Evolutionary conservation across 2,797 vertebrate genomes (phyloP), one percentile per base, ranked within the genome.

Genomic region (Pseudopleuronectes americanus): DNA sequence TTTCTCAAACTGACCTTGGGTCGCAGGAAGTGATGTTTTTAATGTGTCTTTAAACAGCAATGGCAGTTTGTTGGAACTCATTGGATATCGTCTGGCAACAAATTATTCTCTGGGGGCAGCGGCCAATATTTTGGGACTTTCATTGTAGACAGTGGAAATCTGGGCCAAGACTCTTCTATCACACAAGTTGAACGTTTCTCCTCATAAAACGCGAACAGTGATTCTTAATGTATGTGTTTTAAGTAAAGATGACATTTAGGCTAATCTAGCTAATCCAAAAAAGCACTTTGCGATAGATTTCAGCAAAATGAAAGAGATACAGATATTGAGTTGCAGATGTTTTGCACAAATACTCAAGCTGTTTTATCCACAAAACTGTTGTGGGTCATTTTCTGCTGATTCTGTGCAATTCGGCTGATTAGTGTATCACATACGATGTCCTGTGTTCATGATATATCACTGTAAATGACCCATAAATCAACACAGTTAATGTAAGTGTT

Each of bases 401-500:
- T 45, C 16, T 19, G 1, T 45, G 43, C 43, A 45, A 8, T 19
- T 8, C 12, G 36, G 4, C 21, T 52, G 6, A 54, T 26, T 4
- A 24, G 4, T 17, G 52, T 28, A 19, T 54, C 8, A 33, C 28
- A 9, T 4, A 24, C 1, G 3, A 31, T 55, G 53, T n/a, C 16
- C 4, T 33, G 26, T 12, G 28, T 56, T 56, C n/a, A 56, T 56
- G n/a, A 48, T 21, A 6, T 4, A 56, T 31, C 23, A 33, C 26
- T 26, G 26, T n/a, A 54, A 17, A 48, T 48, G 19, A 26, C 16
- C 19, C 3, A 57, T 57, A 24, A 61, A 69, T 51, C 24, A 58
- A 21, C 17, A 10, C 1, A 0, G 23, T 28, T 41, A 10, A 52
- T 41, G 22, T 63, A 53, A 17, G 3, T 55, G 56, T 67, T 77